Evolutionary conservation across 2,113 vertebrate species (phyloP).

Genomic region (Semicossyphus pulcher): DNA sequence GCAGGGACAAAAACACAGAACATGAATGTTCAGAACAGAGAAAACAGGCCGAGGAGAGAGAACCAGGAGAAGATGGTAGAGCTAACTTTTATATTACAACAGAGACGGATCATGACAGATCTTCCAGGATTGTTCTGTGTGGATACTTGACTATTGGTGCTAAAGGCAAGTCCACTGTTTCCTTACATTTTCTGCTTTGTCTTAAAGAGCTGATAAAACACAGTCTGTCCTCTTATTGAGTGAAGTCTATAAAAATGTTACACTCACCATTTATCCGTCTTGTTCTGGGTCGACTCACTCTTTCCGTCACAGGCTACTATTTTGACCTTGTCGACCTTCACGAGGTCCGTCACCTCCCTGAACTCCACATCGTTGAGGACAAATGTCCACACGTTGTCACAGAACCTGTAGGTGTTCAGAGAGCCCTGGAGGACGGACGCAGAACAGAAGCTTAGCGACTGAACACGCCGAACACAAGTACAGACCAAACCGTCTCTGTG

Average conservation of each 20-base stretch:
- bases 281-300: constrained; percentile 69
- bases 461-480: no score
- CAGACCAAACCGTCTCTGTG: no score
- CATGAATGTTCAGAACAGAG: no score
- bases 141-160: no score
- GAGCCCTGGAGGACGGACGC: constrained; percentile 86
- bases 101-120: no score
- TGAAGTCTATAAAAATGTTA: neutral
- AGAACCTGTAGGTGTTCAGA: constrained; percentile 98
- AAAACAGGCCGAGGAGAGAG: no score
- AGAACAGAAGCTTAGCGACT: neutral
- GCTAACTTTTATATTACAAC: no score
- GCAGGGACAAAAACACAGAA: neutral
- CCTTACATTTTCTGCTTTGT: no score
- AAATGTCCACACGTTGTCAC: constrained; percentile 99
- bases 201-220: no score
- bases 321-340: constrained; percentile 99
- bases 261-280: constrained; percentile 44
- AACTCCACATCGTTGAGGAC: constrained; percentile 99
- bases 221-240: neutral
- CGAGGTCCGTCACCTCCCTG: constrained; percentile 96
- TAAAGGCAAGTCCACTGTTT: no score
- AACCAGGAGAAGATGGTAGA: no score
- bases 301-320: constrained; percentile 99
- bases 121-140: no score